Conservation (phyloP, 2,888 invertebrate genomes). For the Drosophila atripex region DNA sequence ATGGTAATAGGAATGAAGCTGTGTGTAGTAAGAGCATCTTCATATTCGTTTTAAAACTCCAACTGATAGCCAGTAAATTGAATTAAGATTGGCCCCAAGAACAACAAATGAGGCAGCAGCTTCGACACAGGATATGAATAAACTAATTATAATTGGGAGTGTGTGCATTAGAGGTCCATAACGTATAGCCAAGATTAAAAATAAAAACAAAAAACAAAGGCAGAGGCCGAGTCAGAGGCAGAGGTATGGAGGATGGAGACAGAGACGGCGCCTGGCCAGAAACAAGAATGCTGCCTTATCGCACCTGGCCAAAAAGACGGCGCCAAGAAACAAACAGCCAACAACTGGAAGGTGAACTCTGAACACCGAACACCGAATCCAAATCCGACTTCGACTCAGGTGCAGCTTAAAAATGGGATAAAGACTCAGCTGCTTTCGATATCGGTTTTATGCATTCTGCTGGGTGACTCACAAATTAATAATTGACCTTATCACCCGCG, state of each 20-base stretch:
- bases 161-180: slow-evolving; percentile 73
- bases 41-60: slow-evolving; percentile 32
- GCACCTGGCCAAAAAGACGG: slow-evolving; percentile 75
- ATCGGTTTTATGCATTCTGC: slow-evolving; percentile 58
- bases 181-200: slow-evolving; percentile 37
- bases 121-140: slow-evolving; percentile 79
- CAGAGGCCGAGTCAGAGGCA: neutral
- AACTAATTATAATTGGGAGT: slow-evolving; percentile 74
- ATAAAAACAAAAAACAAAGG: slow-evolving; percentile 1
- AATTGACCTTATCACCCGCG: slow-evolving; percentile 69
- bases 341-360: slow-evolving; percentile 39
- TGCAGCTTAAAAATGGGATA: slow-evolving; percentile 39
- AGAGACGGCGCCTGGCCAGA: slow-evolving; percentile 60
- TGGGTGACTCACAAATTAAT: slow-evolving; percentile 77
- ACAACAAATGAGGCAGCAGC: slow-evolving; percentile 73
- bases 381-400: slow-evolving; percentile 27
- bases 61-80: slow-evolving; percentile 66
- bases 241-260: slow-evolving; percentile 7
- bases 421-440: slow-evolving; percentile 40
- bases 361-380: slow-evolving; percentile 22
- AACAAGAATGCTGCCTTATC: slow-evolving; percentile 75
- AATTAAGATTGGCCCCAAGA: slow-evolving; percentile 71
- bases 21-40: slow-evolving; percentile 20
- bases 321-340: slow-evolving; percentile 57
- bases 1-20: too few species aligned